Evolutionary conservation across 2,113 vertebrate genomes (phyloP).

Genomic region (Xenus cinereus): DNA sequence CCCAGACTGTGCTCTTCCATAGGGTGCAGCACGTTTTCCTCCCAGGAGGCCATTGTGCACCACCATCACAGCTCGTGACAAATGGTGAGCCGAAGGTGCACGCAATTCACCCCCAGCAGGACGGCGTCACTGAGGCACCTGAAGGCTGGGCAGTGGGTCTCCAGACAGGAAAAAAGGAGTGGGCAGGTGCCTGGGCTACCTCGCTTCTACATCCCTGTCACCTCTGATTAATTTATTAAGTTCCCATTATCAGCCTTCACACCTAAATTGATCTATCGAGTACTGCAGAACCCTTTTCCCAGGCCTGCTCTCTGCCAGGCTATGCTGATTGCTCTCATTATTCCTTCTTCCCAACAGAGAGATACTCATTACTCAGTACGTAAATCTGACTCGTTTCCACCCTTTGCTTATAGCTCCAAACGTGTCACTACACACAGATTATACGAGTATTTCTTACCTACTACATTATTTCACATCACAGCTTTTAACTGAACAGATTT

Average conservation of each 20-base stretch:
- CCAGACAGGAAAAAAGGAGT: rapidly evolving
- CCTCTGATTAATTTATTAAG: not conserved
- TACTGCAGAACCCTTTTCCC: not conserved
- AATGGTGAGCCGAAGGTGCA: not conserved
- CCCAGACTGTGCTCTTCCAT: not conserved
- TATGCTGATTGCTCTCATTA: not conserved
- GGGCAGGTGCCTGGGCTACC: not conserved
- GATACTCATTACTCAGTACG: not conserved
- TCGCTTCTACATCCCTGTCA: rapidly evolving
- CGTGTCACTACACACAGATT: not conserved
- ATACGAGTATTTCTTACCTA: not conserved
- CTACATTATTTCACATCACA: not conserved
- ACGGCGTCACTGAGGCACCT: not conserved
- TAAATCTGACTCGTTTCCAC: not conserved
- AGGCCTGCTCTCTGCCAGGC: not conserved
- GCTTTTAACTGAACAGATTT: not conserved
- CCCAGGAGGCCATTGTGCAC: not conserved
- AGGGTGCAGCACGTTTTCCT: not conserved
- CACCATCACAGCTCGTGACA: not conserved
- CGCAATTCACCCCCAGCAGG: not conserved
- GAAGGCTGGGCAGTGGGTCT: rapidly evolving
- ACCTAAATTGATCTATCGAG: rapidly evolving
- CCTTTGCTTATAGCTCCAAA: not conserved
- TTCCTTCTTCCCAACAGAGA: not conserved
- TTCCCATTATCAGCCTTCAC: not conserved